Evolutionary conservation across 1,140 invertebrate species (phyloP).

Genomic region (Plutomurus gul): DNA sequence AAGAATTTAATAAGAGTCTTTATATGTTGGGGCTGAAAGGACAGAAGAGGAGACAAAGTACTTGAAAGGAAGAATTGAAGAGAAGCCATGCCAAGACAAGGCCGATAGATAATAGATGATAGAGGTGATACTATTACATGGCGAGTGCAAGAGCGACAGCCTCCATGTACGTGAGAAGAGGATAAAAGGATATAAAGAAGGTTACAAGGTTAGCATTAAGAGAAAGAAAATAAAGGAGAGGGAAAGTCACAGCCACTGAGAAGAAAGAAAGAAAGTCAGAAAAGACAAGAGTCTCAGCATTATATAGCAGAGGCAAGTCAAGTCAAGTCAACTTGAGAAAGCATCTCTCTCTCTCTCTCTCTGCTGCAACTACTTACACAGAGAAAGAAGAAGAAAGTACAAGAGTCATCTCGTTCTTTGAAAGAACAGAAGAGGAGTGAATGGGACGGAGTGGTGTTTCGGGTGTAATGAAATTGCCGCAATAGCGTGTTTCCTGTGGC

Average conservation of each 20-base stretch:
- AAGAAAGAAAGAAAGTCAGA: no score
- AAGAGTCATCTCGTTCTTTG: conserved; percentile 8
- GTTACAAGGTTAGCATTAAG: conserved; percentile 9
- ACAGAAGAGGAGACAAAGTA: neutral
- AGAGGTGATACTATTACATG: neutral
- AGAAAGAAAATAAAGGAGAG: neutral
- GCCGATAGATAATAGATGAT: neutral
- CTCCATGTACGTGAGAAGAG: neutral
- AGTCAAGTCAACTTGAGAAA: neutral
- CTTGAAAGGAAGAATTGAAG: neutral
- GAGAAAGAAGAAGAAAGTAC: conserved; percentile 1
- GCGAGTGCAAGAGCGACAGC: neutral
- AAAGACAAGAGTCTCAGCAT: no score
- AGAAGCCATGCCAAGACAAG: neutral
- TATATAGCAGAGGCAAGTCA: no score
- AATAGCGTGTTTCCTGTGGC: conserved; percentile 32
- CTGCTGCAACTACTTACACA: neutral
- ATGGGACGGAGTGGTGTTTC: conserved; percentile 38
- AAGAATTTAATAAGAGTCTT: no score
- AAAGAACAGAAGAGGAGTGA: neutral
- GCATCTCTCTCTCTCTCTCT: neutral
- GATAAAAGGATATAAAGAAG: conserved; percentile 10
- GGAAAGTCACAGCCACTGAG: no score
- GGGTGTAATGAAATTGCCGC: conserved; percentile 47
- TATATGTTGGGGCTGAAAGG: no score